phyloP scores from a whole-genome alignment of 2,888 invertebrate species.

The Leucophenga maculata region DNA sequence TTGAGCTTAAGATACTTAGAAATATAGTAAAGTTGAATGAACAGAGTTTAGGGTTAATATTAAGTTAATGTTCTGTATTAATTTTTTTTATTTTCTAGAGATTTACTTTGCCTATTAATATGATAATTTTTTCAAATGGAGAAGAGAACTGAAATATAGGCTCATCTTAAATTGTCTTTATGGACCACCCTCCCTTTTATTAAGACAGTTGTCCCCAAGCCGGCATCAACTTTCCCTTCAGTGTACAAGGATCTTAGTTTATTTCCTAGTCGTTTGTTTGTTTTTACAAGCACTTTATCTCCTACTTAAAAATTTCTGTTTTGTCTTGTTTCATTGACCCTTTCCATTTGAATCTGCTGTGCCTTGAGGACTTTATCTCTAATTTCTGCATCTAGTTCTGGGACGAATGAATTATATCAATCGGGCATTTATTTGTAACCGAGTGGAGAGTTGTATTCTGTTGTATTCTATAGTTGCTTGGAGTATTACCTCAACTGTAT shows the following conservation, averaged over 20 bases:
- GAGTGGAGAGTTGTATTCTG: neutral
- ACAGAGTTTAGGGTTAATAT: conserved; percentile 35
- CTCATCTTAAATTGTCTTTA: no score
- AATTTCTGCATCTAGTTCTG: conserved; percentile 21
- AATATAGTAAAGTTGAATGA: conserved; percentile 36
- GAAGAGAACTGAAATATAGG: no score
- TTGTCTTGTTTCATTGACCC: neutral
- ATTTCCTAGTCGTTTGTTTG: neutral
- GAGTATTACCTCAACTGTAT: neutral
- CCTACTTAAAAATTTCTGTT: neutral
- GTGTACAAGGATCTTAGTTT: neutral
- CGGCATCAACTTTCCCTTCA: conserved; percentile 3
- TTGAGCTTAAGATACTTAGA: conserved; percentile 39
- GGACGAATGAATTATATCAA: conserved; percentile 1
- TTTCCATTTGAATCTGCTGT: conserved; percentile 7
- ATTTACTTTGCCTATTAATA: no score
- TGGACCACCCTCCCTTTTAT: conserved; percentile 11
- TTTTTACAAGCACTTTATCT: neutral
- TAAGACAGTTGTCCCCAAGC: conserved; percentile 4
- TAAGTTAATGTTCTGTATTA: neutral
- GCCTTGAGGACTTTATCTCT: conserved; percentile 25
- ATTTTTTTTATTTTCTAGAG: conserved; percentile 16
- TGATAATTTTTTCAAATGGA: no score
- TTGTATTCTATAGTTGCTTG: conserved; percentile 13
- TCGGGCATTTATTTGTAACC: neutral